These are phyloP conservation scores for Drosophila melanogaster DNA, from an alignment of 1,140 invertebrate genomes.

Conservation along the genomic window Release_6_plus_ISO1_MT NT_033779.5:19945501-19946000, in stretches of 20 bases:
- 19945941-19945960: constrained; percentile 66
- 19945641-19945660: constrained; percentile 70
- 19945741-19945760: constrained; percentile 78
- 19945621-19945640: constrained; percentile 72
- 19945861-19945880: constrained; percentile 72
- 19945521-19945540: constrained; percentile 53
- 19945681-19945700: constrained; percentile 74
- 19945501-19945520: constrained; percentile 15
- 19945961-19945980: constrained; percentile 37
- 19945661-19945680: constrained; percentile 72
- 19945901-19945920: constrained; percentile 70
- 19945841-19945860: constrained; percentile 72
- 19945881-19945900: constrained; percentile 75
- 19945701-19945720: constrained; percentile 78
- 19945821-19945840: constrained; percentile 82
- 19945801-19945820: constrained; percentile 78
- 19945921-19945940: constrained; percentile 63
- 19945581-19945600: constrained; percentile 71
- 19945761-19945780: constrained; percentile 80
- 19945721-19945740: constrained; percentile 79
- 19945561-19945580: constrained; percentile 52
- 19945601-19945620: constrained; percentile 75
- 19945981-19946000: constrained; percentile 68
- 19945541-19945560: constrained; percentile 72
- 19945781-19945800: constrained; percentile 80